Conservation (phyloP, 1,140 invertebrate genomes). For the Drosophila melanica region DNA sequence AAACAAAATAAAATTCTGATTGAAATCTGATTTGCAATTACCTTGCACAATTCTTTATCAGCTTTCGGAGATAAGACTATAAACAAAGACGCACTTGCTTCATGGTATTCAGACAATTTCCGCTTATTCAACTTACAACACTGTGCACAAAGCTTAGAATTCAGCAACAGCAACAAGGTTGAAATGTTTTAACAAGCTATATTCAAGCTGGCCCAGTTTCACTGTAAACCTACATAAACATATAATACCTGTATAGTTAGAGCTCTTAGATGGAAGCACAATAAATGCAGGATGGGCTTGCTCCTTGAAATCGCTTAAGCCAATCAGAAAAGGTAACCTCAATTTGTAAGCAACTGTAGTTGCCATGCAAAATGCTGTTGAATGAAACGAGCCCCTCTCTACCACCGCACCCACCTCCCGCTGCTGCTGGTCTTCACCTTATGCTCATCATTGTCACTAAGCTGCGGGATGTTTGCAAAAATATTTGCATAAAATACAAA, state of each 20-base stretch:
- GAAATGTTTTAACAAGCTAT: too few relatives aligned
- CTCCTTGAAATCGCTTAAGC: constrained; percentile 76
- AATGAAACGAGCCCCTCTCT: background rate
- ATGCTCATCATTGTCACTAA: constrained; percentile 56
- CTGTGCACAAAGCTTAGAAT: too few relatives aligned
- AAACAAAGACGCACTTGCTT: background rate
- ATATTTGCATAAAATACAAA: constrained; percentile 44
- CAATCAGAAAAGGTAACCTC: constrained; percentile 79
- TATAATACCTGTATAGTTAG: too few relatives aligned
- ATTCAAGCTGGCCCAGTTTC: too few relatives aligned
- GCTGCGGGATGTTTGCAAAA: constrained; percentile 17
- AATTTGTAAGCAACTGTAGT: constrained; percentile 49
- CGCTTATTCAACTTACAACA: too few relatives aligned
- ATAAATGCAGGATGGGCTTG: constrained; percentile 29
- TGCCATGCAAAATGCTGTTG: constrained; percentile 32
- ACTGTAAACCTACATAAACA: too few relatives aligned
- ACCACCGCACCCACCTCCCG: background rate
- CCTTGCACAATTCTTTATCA: background rate
- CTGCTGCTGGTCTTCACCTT: background rate
- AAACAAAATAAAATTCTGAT: too few relatives aligned
- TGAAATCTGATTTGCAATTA: too few relatives aligned
- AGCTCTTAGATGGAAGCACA: background rate
- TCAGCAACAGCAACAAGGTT: background rate
- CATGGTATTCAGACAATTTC: too few relatives aligned
- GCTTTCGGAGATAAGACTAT: background rate